A percentile compares a stretch with the other conserved stretches of the same genome.
phyloP scores from a whole-genome alignment of 2,888 invertebrate species.

The Pandemis corylana region DNA sequence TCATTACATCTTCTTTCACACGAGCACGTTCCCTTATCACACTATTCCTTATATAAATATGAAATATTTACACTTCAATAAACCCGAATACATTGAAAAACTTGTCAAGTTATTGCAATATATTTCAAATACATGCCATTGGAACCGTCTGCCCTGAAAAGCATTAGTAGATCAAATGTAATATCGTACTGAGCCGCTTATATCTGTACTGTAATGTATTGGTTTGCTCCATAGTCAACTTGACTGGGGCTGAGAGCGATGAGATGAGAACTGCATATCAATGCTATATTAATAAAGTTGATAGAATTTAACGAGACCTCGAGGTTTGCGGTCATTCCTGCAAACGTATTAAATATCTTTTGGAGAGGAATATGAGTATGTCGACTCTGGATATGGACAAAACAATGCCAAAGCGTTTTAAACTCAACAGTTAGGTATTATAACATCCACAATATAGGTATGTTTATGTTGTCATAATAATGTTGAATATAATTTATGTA shows the following conservation, averaged over 20 bases:
- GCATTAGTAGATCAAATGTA: slow-evolving; percentile 54
- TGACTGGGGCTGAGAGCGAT: not conserved
- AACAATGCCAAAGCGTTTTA: too few species aligned
- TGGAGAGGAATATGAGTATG: not conserved
- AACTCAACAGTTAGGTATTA: too few species aligned
- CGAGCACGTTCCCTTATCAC: too few species aligned
- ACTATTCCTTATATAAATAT: too few species aligned
- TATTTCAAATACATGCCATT: slow-evolving; percentile 26
- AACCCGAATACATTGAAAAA: slow-evolving; percentile 1
- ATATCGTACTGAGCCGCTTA: slow-evolving; percentile 22
- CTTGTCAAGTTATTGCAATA: slow-evolving; percentile 24
- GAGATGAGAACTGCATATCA: slow-evolving; percentile 19
- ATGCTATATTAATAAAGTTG: slow-evolving; percentile 33
- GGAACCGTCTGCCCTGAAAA: slow-evolving; percentile 29
- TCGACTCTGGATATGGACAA: not conserved
- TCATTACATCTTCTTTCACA: not conserved
- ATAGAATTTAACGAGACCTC: slow-evolving; percentile 8
- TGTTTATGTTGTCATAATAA: too few species aligned
- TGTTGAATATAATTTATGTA: too few species aligned
- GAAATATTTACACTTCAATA: not conserved
- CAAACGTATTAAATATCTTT: not conserved
- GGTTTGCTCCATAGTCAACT: slow-evolving; percentile 6
- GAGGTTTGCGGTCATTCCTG: slow-evolving; percentile 2
- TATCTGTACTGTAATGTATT: not conserved
- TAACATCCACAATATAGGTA: too few species aligned